Percentiles rank a stretch among this genome's conserved stretches.
phyloP scores from a whole-genome alignment of 2,113 vertebrate species.

The Macquaria australasica region DNA sequence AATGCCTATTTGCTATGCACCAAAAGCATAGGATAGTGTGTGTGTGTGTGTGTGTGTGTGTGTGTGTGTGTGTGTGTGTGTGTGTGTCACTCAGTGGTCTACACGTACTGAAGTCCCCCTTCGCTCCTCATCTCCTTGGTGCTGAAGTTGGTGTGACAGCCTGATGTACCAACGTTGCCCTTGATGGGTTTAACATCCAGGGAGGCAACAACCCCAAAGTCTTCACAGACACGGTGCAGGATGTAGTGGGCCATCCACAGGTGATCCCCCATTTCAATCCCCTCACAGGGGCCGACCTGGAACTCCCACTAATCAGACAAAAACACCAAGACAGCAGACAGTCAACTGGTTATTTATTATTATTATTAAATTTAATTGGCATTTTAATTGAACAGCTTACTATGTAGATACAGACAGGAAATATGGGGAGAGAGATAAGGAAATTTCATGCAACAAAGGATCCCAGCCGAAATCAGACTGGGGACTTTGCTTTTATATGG shows the following conservation, averaged over 20 bases:
- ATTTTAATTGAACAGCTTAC: too few species aligned
- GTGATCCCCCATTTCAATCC: conserved; percentile 83
- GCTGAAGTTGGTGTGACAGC: conserved; percentile 68
- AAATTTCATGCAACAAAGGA: too few species aligned
- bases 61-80: neutral
- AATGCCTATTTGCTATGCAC: neutral
- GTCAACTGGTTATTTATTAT: too few species aligned
- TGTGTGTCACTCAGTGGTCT: neutral
- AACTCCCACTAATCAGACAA: conserved; percentile 1
- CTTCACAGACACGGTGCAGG: conserved; percentile 75
- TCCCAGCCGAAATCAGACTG: too few species aligned
- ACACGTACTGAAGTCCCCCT: neutral
- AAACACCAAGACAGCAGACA: neutral
- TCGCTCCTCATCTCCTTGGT: conserved; percentile 47
- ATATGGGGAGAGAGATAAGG: too few species aligned
- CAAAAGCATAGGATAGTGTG: neutral
- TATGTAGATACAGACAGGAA: too few species aligned
- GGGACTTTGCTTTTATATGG: too few species aligned
- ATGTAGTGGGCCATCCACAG: conserved; percentile 87
- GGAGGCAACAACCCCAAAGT: conserved; percentile 43
- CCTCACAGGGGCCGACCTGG: neutral
- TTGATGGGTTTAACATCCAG: conserved; percentile 84
- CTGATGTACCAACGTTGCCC: neutral
- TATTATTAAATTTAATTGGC: too few species aligned
- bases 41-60: neutral